Conservation (phyloP, 2,797 vertebrate species). For the Hemibagrus guttatus region DNA sequence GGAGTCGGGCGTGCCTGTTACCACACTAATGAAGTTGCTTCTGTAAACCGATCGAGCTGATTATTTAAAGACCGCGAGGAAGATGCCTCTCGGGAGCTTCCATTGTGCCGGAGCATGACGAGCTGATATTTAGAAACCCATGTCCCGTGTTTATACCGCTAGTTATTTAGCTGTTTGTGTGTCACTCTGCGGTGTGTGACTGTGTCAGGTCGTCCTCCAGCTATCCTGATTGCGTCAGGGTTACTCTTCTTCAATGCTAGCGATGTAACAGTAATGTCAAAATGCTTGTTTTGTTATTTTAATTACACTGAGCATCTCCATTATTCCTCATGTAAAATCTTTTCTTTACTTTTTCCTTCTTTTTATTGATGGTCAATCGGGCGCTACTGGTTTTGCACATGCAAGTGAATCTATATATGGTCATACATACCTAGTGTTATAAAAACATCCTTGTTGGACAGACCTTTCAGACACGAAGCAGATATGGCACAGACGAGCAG, state of each 20-base stretch:
- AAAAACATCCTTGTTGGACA: neutral
- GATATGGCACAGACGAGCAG: neutral
- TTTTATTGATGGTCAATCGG: neutral
- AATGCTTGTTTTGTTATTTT: neutral
- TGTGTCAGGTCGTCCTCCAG: neutral
- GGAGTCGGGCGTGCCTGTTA: constrained; percentile 34
- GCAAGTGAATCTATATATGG: neutral
- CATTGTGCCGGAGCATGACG: neutral
- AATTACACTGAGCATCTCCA: neutral
- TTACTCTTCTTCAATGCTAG: neutral
- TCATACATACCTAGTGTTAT: neutral
- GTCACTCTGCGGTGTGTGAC: neutral
- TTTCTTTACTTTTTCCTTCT: too few relatives aligned
- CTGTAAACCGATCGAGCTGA: constrained; percentile 40
- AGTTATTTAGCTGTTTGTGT: neutral
- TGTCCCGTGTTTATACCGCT: neutral
- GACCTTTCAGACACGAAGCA: neutral
- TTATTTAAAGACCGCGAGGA: constrained; percentile 37
- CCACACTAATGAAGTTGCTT: constrained; percentile 47
- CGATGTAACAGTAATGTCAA: too few relatives aligned
- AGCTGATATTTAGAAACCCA: neutral
- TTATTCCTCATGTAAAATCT: neutral
- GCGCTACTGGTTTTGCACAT: neutral
- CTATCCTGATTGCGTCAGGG: neutral
- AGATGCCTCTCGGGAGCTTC: constrained; percentile 3